Base-by-base conservation (phyloP, 1,140 invertebrate species). In the Drosophila tani region DNA sequence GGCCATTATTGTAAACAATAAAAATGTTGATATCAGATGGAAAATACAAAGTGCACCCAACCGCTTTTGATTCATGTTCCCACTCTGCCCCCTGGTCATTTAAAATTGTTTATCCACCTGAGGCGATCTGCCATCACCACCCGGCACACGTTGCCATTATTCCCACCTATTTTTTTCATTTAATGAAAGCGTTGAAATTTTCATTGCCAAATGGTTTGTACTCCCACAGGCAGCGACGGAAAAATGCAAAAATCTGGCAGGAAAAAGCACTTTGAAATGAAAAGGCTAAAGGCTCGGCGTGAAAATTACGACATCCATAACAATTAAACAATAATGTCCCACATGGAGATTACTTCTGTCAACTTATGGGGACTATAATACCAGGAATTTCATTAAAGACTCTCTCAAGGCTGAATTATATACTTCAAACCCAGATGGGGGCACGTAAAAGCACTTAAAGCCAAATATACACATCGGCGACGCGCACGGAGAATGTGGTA, bases 61-160 rank as follows among this genome's bases (percentile, higher is more conserved):
- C 65, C 29, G 69, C 57, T 19, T 49, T 49, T 56, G 38, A 74
- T 58, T 70, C 45, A 58, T 73, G 47, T 35, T 32, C 12, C 35
- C 43, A 73, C 15, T 76, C n/a, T 58, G 53, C 43, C 35, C 56
- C 35, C 9, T 19, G 50, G 74, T 32, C 55, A 45, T 77, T 77
- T 68, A 35, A 76, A 77, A 75, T 76, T 77, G 75, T 77, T 77
- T 77, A 78, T 77, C 62, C 65, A 24, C 38, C 63, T 38, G 62
- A 35, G 49, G 55, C 41, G 29, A 45, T 65, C 51, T 49, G 46
- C 27, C 53, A 53, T 35, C 29, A 35, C 50, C 50, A 55, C 40
- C 21, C 12, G 51, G 45, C 62, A 69, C 60, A 49, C 66, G 60
- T 51, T 69, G 62, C 29, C 40, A 46, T 21, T 45, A 38, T 53